A percentile compares a stretch with the other conserved stretches of the same genome.
phyloP scores from a whole-genome alignment of 2,888 invertebrate genomes.

The Herminia tarsipennalis region DNA sequence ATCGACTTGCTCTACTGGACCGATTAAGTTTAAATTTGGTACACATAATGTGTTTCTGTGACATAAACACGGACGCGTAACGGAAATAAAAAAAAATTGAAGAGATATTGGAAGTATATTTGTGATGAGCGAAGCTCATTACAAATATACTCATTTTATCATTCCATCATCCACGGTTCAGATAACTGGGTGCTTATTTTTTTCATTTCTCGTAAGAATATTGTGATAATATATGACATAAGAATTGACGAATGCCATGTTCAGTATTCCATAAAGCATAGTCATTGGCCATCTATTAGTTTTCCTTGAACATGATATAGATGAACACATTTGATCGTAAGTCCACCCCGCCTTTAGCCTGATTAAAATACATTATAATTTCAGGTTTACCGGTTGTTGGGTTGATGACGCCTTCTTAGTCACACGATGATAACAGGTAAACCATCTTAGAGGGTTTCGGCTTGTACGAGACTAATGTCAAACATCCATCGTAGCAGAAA shows the following conservation, averaged over 20 bases:
- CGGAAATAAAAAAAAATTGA: no score
- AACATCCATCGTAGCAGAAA: constrained; percentile 18
- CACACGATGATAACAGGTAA: constrained; percentile 18
- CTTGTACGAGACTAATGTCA: constrained; percentile 21
- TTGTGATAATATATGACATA: no score
- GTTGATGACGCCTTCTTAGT: background rate
- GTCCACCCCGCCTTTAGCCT: background rate
- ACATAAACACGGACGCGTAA: no score
- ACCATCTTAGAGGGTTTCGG: constrained; percentile 23
- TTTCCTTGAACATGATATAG: background rate
- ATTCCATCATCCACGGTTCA: constrained; percentile 5
- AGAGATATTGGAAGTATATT: constrained; percentile 7
- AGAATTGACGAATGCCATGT: no score
- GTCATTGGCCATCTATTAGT: constrained; percentile 1
- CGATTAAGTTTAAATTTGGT: no score
- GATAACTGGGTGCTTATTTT: no score
- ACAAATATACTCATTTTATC: constrained; percentile 6
- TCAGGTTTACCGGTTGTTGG: no score
- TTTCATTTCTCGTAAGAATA: no score
- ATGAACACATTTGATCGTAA: background rate
- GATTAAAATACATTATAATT: background rate
- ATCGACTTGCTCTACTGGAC: no score
- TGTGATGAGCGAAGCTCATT: constrained; percentile 6
- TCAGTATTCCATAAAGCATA: no score
- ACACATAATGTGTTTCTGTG: no score